These are phyloP conservation scores for Siniperca obscura DNA, from an alignment of 2,797 vertebrate species.

Conservation along the genomic window DNA sequence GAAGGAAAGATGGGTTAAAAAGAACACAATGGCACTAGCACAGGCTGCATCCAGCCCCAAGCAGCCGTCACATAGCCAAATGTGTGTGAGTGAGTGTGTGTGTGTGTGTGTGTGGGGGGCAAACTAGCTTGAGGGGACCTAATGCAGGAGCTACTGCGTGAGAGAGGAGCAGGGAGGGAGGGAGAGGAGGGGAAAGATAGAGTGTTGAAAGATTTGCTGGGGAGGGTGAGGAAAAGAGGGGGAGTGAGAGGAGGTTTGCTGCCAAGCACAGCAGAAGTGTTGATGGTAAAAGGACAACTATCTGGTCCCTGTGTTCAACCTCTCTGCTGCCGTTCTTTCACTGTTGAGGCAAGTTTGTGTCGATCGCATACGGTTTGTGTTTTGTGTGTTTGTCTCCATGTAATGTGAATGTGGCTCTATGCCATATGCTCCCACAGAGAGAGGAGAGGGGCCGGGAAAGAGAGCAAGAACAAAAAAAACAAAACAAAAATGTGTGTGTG, in stretches of 20 bases:
- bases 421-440: slow-evolving; percentile 53
- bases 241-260: slow-evolving; percentile 55
- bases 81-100: slow-evolving; percentile 31
- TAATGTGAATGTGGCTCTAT: slow-evolving; percentile 50
- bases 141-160: slow-evolving; percentile 51
- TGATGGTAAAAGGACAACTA: slow-evolving; percentile 77
- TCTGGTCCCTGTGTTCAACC: slow-evolving; percentile 60
- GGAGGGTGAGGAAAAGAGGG: slow-evolving; percentile 53
- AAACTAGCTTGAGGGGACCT: slow-evolving; percentile 49
- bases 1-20: slow-evolving; percentile 20
- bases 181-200: slow-evolving; percentile 35
- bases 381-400: slow-evolving; percentile 43
- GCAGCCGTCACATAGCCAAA: slow-evolving; percentile 46
- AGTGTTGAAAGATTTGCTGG: slow-evolving; percentile 71
- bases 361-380: slow-evolving; percentile 21
- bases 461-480: slow-evolving; percentile 11
- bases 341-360: slow-evolving; percentile 19
- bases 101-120: slow-evolving; percentile 15
- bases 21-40: slow-evolving; percentile 36
- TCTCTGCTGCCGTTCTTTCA: slow-evolving; percentile 26
- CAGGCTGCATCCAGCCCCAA: slow-evolving; percentile 37
- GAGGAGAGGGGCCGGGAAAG: slow-evolving; percentile 19
- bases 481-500: neutral
- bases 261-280: slow-evolving; percentile 75
- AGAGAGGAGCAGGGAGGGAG: slow-evolving; percentile 48